Conservation (phyloP, 2,888 invertebrate species). For the Pyrocoelia pectoralis region DNA sequence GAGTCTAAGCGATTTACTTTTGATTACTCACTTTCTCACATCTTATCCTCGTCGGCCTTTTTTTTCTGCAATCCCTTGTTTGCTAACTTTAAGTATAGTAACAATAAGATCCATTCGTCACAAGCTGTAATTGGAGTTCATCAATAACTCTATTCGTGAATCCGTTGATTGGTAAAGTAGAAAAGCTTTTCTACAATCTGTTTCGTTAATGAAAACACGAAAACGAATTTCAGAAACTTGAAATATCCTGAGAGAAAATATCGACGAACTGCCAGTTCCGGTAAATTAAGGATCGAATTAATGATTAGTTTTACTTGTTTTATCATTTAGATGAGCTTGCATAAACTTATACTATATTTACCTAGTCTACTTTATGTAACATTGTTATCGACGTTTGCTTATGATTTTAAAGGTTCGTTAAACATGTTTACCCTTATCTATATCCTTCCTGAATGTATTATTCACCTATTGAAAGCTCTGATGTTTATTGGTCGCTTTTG, state of each 20-base stretch:
- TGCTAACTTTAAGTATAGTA: too few relatives aligned
- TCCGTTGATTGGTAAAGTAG: slow-evolving; percentile 3
- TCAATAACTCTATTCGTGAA: background rate
- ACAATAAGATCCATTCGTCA: background rate
- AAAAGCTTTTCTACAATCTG: slow-evolving; percentile 17
- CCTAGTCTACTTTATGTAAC: background rate
- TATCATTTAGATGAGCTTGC: background rate
- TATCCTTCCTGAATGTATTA: background rate
- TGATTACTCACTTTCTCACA: background rate
- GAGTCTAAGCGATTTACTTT: background rate
- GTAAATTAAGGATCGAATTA: background rate
- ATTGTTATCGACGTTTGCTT: background rate
- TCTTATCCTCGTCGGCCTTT: background rate
- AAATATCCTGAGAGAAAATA: slow-evolving; percentile 11
- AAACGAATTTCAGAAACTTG: slow-evolving; percentile 16
- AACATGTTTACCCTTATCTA: slow-evolving; percentile 1
- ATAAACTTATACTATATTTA: background rate
- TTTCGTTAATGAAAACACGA: slow-evolving; percentile 20
- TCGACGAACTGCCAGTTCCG: slow-evolving; percentile 12
- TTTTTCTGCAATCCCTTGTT: too few relatives aligned
- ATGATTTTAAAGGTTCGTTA: background rate
- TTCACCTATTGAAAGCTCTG: background rate
- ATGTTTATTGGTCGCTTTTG: background rate
- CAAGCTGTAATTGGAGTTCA: background rate
- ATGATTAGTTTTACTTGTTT: background rate